Percentiles rank a stretch among this genome's conserved stretches.
Conservation (phyloP, 2,113 vertebrate genomes). For the Crotalus helleri region DNA sequence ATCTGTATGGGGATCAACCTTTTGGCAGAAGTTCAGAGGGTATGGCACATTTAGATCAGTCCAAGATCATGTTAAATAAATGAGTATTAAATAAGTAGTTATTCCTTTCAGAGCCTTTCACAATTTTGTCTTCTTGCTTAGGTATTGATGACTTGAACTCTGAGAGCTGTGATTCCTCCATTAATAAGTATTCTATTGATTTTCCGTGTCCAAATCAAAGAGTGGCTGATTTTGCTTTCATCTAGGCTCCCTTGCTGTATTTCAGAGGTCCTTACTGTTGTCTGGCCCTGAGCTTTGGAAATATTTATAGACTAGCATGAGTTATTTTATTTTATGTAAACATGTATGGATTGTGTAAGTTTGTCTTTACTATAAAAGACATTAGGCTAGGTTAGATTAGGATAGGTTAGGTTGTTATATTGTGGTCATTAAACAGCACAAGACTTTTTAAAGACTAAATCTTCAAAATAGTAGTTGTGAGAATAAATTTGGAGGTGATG, state of each 20-base stretch:
- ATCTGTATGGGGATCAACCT: background rate
- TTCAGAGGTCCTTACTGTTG: background rate
- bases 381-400: background rate
- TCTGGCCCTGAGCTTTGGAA: background rate
- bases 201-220: background rate
- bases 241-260: background rate
- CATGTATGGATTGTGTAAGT: background rate
- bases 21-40: background rate
- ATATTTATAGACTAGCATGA: background rate
- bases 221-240: background rate
- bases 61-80: background rate
- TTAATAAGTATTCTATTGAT: background rate
- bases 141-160: background rate
- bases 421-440: background rate
- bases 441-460: background rate
- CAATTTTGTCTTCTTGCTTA: background rate
- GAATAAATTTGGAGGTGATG: background rate
- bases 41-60: background rate
- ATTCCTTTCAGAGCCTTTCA: background rate
- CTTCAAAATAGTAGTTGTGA: background rate
- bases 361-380: background rate
- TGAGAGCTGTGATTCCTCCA: background rate
- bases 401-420: background rate
- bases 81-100: background rate
- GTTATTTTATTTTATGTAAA: background rate